These are phyloP conservation scores for Myzus persicae DNA, from an alignment of 1,140 invertebrate species.

Conservation along the genomic window DNA sequence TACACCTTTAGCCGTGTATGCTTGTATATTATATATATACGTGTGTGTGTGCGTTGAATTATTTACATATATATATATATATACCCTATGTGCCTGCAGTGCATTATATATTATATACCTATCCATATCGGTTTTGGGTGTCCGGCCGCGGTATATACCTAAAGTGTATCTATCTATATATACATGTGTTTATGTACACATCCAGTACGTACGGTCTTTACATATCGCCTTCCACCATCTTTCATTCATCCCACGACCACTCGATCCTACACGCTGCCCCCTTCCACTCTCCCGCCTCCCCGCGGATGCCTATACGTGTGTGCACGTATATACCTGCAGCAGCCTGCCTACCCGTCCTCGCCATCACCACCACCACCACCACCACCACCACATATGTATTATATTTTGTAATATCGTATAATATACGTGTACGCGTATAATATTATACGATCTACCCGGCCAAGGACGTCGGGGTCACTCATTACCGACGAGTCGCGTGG, in stretches of 20 bases:
- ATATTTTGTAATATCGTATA: too few species aligned
- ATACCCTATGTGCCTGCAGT: neutral
- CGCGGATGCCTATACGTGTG: neutral
- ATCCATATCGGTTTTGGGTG: conserved; percentile 13
- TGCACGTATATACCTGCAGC: neutral
- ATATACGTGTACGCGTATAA: neutral
- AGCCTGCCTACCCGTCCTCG: too few species aligned
- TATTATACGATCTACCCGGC: neutral
- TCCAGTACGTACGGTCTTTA: neutral
- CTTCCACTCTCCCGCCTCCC: too few species aligned
- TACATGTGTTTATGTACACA: too few species aligned
- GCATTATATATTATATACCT: neutral
- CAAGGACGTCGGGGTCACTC: conserved; percentile 43
- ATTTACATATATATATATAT: neutral
- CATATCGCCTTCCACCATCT: conserved; percentile 44
- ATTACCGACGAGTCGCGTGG: conserved; percentile 2
- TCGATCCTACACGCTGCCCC: neutral
- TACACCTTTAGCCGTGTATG: neutral
- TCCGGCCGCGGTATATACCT: neutral
- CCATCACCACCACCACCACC: neutral
- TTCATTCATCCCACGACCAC: conserved; percentile 53
- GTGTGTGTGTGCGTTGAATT: neutral
- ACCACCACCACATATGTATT: too few species aligned
- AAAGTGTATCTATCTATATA: too few species aligned
- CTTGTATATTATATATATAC: neutral